Base-by-base conservation (phyloP, 2,113 vertebrate genomes). In the Lanius ludovicianus region DNA sequence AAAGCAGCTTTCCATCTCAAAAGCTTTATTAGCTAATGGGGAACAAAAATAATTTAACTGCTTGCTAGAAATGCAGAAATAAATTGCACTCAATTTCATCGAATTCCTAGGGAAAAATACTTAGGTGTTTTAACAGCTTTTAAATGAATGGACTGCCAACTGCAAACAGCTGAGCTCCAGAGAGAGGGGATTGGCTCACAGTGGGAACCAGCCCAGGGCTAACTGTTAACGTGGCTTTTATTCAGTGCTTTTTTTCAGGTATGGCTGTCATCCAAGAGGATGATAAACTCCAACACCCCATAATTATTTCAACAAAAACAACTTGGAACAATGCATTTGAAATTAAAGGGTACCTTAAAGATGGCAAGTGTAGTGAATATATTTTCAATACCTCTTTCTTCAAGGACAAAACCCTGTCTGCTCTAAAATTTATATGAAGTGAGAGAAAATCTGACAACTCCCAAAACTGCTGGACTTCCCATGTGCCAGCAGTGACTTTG, bases 261-360 rank as follows among this genome's bases (percentile, higher is more conserved):
- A 96, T 3, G 27, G 80, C 77, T 95, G 83, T 81, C 89, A 71
- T 84, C 91, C 92, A 74, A 84, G 53, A 69, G 65, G 55, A 90
- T 69, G 88, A 90, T 88, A 62, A 94, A 96, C 85, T 87, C 75
- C 82, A 95, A 73, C 88, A 92, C 90, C 85, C 94, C 77, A 42
- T 90, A 86, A 95, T 97, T 97, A 94, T 68, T 89, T 57, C 57
- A 79, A 87, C 56, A 62, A 94, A 96, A 87, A 1, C 68, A 70
- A 35, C 87, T 59, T 78, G 87, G 87, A 97, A 85, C 49, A 79
- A 87, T 37, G 15, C 31, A 50, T 42, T 59, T 88, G 55, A 88
- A 95, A 96, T 91, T 83, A 91, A 93, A 85, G 67, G 59, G 63
- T 94, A 87, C 57, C 2, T 1, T 39, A 49, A 85, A 73, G 77